A percentile compares a stretch with the other conserved stretches of the same genome.
phyloP scores from a whole-genome alignment of 2,888 invertebrate genomes.

The Drosophila acutilabella region DNA sequence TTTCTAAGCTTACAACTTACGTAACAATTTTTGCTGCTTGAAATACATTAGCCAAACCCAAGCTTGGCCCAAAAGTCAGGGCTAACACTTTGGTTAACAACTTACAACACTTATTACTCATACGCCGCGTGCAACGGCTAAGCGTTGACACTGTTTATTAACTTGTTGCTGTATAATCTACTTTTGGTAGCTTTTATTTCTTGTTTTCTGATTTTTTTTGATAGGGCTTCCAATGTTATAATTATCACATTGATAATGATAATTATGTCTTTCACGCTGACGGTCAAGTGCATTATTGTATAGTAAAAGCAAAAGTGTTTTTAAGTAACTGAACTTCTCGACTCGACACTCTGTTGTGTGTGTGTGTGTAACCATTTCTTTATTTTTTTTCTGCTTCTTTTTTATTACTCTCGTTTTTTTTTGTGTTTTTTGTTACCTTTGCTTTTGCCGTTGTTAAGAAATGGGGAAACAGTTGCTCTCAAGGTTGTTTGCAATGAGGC shows the following conservation, averaged over 20 bases:
- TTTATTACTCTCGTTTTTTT: slow-evolving; percentile 18
- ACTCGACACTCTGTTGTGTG: neutral
- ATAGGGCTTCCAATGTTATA: slow-evolving; percentile 43
- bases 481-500: slow-evolving; percentile 60
- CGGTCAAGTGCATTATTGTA: slow-evolving; percentile 53
- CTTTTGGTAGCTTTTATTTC: neutral
- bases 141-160: slow-evolving; percentile 38
- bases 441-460: slow-evolving; percentile 41
- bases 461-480: slow-evolving; percentile 68
- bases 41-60: neutral
- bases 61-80: slow-evolving; percentile 28
- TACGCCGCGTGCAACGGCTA: slow-evolving; percentile 55
- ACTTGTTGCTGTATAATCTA: slow-evolving; percentile 1
- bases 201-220: neutral
- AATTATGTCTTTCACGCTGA: slow-evolving; percentile 61
- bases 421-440: slow-evolving; percentile 9
- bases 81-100: slow-evolving; percentile 30
- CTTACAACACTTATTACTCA: slow-evolving; percentile 49
- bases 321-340: slow-evolving; percentile 44
- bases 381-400: neutral
- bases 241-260: slow-evolving; percentile 53
- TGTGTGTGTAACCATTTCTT: slow-evolving; percentile 32
- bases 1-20: no score
- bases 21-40: no score
- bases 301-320: slow-evolving; percentile 27